phyloP scores from a whole-genome alignment of 2,797 vertebrate species.

The Hoplostethus atlanticus region DNA sequence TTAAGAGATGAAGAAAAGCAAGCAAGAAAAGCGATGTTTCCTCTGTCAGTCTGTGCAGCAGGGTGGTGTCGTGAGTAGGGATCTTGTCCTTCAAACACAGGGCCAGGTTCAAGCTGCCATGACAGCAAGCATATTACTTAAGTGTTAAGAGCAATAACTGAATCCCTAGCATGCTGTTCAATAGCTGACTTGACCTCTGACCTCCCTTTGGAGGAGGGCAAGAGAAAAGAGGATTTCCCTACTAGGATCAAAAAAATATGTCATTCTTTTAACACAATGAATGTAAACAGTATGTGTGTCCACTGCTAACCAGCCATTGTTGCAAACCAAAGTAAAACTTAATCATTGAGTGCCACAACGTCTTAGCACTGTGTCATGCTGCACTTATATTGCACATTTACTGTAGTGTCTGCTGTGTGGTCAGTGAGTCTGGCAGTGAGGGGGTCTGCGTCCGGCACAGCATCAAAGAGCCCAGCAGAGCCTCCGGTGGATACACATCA shows the following conservation, averaged over 20 bases:
- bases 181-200: background rate
- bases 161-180: background rate
- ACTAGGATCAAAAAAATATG: constrained; percentile 24
- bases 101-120: no score
- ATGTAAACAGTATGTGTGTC: constrained; percentile 10
- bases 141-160: background rate
- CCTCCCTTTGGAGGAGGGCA: background rate
- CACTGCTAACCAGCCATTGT: background rate
- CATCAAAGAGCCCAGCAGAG: constrained; percentile 30
- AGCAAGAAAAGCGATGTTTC: no score
- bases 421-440: constrained; percentile 15
- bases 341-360: constrained; percentile 4
- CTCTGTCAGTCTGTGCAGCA: no score
- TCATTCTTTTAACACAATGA: background rate
- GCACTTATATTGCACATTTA: background rate
- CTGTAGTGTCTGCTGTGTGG: constrained; percentile 7
- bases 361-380: background rate
- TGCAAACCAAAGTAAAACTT: constrained; percentile 14
- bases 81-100: no score
- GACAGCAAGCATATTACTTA: no score
- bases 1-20: no score
- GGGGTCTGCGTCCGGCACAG: constrained; percentile 13
- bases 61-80: no score
- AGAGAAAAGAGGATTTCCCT: background rate
- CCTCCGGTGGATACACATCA: constrained; percentile 39